Evolutionary conservation across 1,140 invertebrate genomes (phyloP).

Genomic region (Plutomurus gul): DNA sequence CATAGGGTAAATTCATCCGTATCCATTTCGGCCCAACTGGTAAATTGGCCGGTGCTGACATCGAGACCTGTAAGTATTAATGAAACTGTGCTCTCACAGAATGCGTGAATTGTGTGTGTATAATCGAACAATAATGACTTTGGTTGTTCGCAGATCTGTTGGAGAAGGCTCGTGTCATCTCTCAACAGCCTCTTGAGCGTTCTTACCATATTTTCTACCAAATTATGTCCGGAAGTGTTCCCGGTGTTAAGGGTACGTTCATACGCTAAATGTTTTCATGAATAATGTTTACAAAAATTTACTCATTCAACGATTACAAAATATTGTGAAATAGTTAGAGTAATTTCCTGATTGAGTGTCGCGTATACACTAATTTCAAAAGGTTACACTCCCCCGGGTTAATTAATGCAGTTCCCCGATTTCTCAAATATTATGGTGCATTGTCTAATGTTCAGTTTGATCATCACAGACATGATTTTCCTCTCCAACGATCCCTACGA

Average conservation of each 20-base stretch:
- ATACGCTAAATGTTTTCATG: no score
- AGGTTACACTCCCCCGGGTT: no score
- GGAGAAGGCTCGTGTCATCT: slow-evolving; percentile 74
- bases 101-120: background rate
- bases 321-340: background rate
- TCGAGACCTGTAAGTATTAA: slow-evolving; percentile 67
- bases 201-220: slow-evolving; percentile 78
- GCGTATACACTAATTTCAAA: no score
- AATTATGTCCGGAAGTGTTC: slow-evolving; percentile 64
- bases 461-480: slow-evolving; percentile 54
- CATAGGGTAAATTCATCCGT: slow-evolving; percentile 68
- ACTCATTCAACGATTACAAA: background rate
- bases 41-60: slow-evolving; percentile 73
- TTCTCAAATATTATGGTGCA: background rate
- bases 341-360: no score
- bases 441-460: background rate
- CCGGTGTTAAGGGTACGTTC: slow-evolving; percentile 62
- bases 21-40: slow-evolving; percentile 71
- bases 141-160: slow-evolving; percentile 63
- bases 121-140: background rate
- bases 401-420: no score
- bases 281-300: slow-evolving; percentile 9
- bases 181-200: slow-evolving; percentile 68
- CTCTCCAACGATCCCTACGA: slow-evolving; percentile 60
- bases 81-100: background rate